Base-by-base conservation (phyloP, 2,888 invertebrate species). In the Xestia xanthographa region DNA sequence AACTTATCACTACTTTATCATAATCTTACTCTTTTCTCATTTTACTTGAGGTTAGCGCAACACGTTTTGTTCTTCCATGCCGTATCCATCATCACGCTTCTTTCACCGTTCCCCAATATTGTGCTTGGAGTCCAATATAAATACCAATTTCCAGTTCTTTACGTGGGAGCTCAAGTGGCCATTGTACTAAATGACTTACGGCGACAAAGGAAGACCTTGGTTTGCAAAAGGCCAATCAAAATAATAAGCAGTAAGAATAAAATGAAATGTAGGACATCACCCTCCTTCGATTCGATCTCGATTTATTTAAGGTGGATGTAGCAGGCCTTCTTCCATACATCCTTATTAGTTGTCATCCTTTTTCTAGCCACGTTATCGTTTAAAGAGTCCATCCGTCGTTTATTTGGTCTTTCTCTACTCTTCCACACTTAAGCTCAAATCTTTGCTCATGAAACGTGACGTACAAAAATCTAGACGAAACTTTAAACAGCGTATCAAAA, bases 91-190 rank as follows among this genome's bases (percentile, higher is more conserved):
- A 2, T 26, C 14, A 56, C 26, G 56, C 5, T 14, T 29, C 2
- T 72, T 41, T 38, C 22, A 12, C 14, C 0, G 1, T 11, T 41
- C 20, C 11, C 4, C 5, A 50, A 11, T n/a, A 75, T 65, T 38
- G 43, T 17, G 5, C 17, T 29, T 48, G 22, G 3, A 26, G 6
- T 53, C 4, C 2, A 62, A 77, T 26, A 69, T 11, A 29, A 62
- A 43, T 67, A 50, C 26, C 43, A 76, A 68, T 43, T 50, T 60
- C 9, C 58, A 48, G 29, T 29, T 48, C 45, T 66, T 17, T 67
- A 17, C 26, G 5, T 26, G 14, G 22, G 12, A 11, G 14, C 22
- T 45, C 38, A 45, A 38, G 26, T 26, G 43, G 34, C 34, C 9
- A 22, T 53, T 70, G 26, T 53, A 14, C 26, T n/a, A 70, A 29